Conservation (phyloP, 2,888 invertebrate species). For the Eristalinus sepulchralis region DNA sequence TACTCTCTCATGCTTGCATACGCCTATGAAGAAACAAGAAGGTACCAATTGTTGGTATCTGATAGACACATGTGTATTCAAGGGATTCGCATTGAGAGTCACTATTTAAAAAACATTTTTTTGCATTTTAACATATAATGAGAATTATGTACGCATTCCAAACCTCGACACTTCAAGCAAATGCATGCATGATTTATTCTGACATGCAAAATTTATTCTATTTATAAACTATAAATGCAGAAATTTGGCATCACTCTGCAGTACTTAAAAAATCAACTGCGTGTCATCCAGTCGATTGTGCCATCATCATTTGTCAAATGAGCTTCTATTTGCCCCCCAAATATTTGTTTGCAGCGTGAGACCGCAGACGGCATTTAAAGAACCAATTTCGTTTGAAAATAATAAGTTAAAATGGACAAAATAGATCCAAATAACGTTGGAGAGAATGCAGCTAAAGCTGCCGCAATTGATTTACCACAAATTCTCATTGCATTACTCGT, state of each 20-base stretch:
- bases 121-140: too few relatives aligned
- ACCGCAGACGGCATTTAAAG: not conserved
- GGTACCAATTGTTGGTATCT: too few relatives aligned
- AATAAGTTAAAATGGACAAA: conserved; percentile 76
- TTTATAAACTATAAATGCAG: too few relatives aligned
- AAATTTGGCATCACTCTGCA: conserved; percentile 46
- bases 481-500: conserved; percentile 76
- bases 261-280: conserved; percentile 58
- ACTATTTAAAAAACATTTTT: too few relatives aligned
- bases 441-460: conserved; percentile 74
- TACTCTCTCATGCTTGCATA: too few relatives aligned
- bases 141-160: too few relatives aligned
- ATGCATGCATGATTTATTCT: too few relatives aligned
- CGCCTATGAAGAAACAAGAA: too few relatives aligned
- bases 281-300: conserved; percentile 62
- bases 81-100: too few relatives aligned
- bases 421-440: conserved; percentile 73
- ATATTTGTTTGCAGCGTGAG: conserved; percentile 31
- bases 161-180: too few relatives aligned
- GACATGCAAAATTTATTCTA: too few relatives aligned
- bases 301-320: conserved; percentile 57
- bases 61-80: too few relatives aligned
- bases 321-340: conserved; percentile 29
- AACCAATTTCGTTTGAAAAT: conserved; percentile 13
- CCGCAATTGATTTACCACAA: conserved; percentile 75